Evolutionary conservation across 2,888 invertebrate species (phyloP).

Genomic region (Ctenicera cuprea): DNA sequence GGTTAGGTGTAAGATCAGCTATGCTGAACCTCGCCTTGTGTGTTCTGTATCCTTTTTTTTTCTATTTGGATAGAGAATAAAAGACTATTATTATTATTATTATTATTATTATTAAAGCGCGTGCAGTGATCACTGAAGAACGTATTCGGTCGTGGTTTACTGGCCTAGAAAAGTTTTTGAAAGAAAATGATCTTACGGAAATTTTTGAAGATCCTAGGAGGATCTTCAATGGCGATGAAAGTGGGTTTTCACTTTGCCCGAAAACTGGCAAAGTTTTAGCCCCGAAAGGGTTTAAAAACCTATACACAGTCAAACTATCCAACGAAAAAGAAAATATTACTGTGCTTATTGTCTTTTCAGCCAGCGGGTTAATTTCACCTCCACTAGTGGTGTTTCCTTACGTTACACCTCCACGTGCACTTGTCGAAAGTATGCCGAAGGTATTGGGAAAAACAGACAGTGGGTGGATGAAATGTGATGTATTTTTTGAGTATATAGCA

Average conservation of each 20-base stretch:
- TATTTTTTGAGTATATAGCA: slow-evolving; percentile 35
- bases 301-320: too few species aligned
- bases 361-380: not conserved
- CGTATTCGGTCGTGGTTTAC: slow-evolving; percentile 3
- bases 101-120: too few species aligned
- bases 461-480: slow-evolving; percentile 32
- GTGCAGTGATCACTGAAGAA: slow-evolving; percentile 1
- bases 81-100: too few species aligned
- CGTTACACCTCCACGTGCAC: slow-evolving; percentile 54
- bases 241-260: slow-evolving; percentile 63
- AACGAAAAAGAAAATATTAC: not conserved
- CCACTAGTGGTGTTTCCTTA: slow-evolving; percentile 55
- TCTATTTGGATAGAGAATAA: too few species aligned
- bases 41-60: too few species aligned
- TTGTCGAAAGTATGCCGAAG: slow-evolving; percentile 58
- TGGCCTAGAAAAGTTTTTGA: not conserved
- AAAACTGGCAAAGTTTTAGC: slow-evolving; percentile 61
- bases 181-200: not conserved
- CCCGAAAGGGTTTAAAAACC: slow-evolving; percentile 52
- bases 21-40: too few species aligned
- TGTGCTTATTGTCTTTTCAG: not conserved
- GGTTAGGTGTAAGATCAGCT: too few species aligned
- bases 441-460: slow-evolving; percentile 22
- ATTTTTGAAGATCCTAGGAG: slow-evolving; percentile 52
- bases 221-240: slow-evolving; percentile 66